phyloP scores from a whole-genome alignment of 2,113 vertebrate genomes.

The Protobothrops flavoviridis region DNA sequence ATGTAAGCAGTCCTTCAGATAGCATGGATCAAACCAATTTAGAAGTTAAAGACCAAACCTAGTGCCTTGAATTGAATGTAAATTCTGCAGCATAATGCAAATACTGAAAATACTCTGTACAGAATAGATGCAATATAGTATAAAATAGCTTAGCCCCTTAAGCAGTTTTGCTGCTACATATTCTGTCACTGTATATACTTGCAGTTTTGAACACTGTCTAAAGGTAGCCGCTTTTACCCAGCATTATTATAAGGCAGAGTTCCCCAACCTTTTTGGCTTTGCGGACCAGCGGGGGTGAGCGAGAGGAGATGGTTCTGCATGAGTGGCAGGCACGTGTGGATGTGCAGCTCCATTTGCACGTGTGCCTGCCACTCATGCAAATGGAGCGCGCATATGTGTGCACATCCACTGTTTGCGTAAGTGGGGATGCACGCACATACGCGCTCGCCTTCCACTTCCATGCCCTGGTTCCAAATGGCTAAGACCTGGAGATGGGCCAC shows the following conservation, averaged over 20 bases:
- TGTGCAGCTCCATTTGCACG: neutral
- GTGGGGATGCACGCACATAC: neutral
- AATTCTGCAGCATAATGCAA: neutral
- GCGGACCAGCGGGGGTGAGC: accelerated
- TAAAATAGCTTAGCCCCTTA: neutral
- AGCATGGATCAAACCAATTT: neutral
- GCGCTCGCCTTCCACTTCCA: neutral
- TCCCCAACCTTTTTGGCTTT: neutral
- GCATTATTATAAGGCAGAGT: neutral
- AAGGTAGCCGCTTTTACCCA: neutral
- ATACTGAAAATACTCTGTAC: neutral
- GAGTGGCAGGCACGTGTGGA: neutral
- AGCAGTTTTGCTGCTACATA: neutral
- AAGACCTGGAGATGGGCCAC: neutral
- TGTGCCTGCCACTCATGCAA: neutral
- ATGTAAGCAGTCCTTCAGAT: neutral
- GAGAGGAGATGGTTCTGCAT: neutral
- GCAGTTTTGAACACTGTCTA: too few species aligned
- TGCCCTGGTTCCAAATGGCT: neutral
- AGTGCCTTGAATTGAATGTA: neutral
- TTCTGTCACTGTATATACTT: too few species aligned
- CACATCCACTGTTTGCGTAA: neutral
- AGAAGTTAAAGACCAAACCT: neutral
- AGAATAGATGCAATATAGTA: neutral
- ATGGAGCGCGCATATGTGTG: neutral